Evolutionary conservation across 2,113 vertebrate species (phyloP).

Genomic region (Casuarius casuarius): DNA sequence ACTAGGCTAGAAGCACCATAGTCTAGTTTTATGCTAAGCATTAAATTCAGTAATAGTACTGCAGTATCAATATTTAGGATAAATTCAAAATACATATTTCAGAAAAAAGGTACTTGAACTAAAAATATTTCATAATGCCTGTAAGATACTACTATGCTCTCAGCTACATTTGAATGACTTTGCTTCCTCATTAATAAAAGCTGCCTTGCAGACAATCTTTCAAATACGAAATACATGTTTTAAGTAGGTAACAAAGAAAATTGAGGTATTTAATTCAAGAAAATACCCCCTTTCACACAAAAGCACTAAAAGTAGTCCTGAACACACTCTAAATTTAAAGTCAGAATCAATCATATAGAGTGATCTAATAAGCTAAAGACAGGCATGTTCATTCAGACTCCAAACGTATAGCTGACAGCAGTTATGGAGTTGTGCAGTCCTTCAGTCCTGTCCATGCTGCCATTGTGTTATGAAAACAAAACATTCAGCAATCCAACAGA

Average conservation of each 20-base stretch:
- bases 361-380: not conserved
- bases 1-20: not conserved
- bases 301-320: rapidly evolving
- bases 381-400: not conserved
- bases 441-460: not conserved
- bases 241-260: not conserved
- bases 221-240: not conserved
- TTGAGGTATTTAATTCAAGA: not conserved
- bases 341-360: not conserved
- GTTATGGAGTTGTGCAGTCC: rapidly evolving
- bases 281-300: not conserved
- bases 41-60: not conserved
- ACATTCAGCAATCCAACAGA: not conserved
- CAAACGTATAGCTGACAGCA: rapidly evolving
- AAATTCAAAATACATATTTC: not conserved
- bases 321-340: rapidly evolving
- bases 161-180: not conserved
- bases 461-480: not conserved
- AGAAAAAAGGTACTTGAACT: not conserved
- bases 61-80: not conserved
- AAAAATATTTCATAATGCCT: not conserved
- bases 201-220: no score
- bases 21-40: not conserved
- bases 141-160: not conserved
- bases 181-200: no score